A percentile compares a stretch with the other conserved stretches of the same genome.
phyloP scores from a whole-genome alignment of 2,888 invertebrate species.

The Luffia ferchaultella region DNA sequence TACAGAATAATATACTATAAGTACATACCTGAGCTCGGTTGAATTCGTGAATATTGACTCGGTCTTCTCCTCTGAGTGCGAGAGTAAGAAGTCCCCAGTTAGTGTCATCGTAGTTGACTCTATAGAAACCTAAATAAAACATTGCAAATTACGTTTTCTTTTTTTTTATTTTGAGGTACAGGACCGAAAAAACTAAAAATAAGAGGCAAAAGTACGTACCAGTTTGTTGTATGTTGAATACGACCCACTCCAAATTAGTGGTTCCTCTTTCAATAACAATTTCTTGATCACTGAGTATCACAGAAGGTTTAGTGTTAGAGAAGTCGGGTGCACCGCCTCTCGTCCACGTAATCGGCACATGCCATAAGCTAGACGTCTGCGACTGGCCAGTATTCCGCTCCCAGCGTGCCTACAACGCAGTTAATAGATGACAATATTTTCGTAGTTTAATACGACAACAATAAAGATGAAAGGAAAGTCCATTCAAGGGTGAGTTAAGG shows the following conservation, averaged over 20 bases:
- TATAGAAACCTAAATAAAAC: conserved; percentile 60
- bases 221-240: conserved; percentile 68
- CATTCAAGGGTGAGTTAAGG: too few relatives aligned
- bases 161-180: too few relatives aligned
- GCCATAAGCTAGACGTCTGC: conserved; percentile 27
- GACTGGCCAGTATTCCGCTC: conserved; percentile 33
- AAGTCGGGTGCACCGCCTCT: conserved; percentile 42
- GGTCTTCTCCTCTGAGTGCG: conserved; percentile 42
- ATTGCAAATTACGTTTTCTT: not conserved
- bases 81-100: conserved; percentile 66
- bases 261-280: conserved; percentile 30
- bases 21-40: conserved; percentile 79
- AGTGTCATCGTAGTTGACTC: conserved; percentile 66
- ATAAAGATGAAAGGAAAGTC: too few relatives aligned
- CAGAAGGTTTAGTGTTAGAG: conserved; percentile 37
- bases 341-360: conserved; percentile 55
- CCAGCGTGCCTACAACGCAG: conserved; percentile 45
- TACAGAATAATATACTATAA: too few relatives aligned
- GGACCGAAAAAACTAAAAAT: too few relatives aligned
- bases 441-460: too few relatives aligned
- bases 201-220: conserved; percentile 43
- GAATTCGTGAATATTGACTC: conserved; percentile 58
- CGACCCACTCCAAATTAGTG: conserved; percentile 59
- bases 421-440: too few relatives aligned
- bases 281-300: conserved; percentile 25